Conservation (phyloP, 2,797 vertebrate species). For the Molossus alvarezi region DNA sequence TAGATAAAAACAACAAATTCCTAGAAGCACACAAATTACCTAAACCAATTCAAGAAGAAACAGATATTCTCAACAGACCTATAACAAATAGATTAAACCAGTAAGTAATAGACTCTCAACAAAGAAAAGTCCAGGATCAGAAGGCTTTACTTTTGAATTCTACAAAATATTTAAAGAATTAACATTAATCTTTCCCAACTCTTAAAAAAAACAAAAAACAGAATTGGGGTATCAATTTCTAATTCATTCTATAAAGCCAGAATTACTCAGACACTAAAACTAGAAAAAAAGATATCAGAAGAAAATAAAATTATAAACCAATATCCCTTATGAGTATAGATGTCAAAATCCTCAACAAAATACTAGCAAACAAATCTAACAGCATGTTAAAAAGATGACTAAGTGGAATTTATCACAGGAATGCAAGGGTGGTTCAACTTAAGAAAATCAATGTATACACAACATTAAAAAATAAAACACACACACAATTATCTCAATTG, state of each 20-base stretch:
- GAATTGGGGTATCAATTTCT: background rate
- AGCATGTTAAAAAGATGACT: background rate
- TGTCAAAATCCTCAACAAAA: background rate
- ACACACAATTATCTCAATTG: background rate
- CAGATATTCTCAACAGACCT: background rate
- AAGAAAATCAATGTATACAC: background rate
- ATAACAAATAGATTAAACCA: background rate
- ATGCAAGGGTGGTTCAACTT: background rate
- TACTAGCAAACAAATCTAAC: background rate
- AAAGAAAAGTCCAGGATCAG: too few relatives aligned
- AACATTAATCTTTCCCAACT: background rate
- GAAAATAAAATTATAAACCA: background rate
- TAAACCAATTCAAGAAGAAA: conserved; percentile 12
- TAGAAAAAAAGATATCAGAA: background rate
- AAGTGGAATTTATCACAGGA: background rate
- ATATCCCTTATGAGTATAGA: background rate
- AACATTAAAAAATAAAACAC: background rate
- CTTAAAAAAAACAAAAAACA: background rate
- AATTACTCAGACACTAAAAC: background rate
- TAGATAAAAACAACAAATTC: background rate
- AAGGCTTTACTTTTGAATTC: too few relatives aligned
- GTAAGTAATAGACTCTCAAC: background rate
- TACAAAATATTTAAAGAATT: background rate
- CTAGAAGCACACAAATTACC: background rate
- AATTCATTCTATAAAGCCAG: background rate